These are phyloP conservation scores for Numenius phaeopus DNA, from an alignment of 2,797 vertebrate genomes.

Conservation along the genomic window DNA sequence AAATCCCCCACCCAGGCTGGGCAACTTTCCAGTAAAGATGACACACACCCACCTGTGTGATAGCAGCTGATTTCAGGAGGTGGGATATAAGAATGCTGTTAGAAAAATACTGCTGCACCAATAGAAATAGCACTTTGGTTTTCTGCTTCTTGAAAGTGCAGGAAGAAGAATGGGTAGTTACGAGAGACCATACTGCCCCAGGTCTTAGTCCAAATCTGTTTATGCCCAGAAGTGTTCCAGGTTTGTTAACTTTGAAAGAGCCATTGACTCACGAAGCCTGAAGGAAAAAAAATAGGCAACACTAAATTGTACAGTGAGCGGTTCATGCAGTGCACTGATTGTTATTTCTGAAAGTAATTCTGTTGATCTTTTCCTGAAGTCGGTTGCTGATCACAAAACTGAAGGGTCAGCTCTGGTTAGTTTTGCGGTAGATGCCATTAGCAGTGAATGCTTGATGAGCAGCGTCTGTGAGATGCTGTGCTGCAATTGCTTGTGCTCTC, in stretches of 20 bases:
- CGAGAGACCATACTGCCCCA: not conserved
- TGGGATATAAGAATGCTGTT: not conserved
- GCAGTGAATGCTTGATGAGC: not conserved
- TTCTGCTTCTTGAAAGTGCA: not conserved
- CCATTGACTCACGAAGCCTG: not conserved
- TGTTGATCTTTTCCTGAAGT: not conserved
- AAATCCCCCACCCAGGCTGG: not conserved
- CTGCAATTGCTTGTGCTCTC: not conserved
- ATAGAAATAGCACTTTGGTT: not conserved
- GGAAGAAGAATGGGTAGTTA: not conserved
- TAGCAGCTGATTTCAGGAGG: not conserved
- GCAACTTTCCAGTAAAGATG: not conserved
- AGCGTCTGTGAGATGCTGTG: not conserved
- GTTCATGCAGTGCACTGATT: not conserved
- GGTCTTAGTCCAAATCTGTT: not conserved
- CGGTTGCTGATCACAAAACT: rapidly evolving
- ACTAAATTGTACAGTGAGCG: not conserved
- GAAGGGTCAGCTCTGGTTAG: not conserved
- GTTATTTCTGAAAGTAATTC: conserved; percentile 6
- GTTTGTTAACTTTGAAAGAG: not conserved
- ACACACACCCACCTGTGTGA: not conserved
- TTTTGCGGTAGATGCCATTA: not conserved
- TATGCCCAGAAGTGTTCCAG: not conserved
- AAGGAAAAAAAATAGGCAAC: not conserved
- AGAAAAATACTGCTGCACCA: not conserved